Percentiles rank a stretch among this genome's conserved stretches.
These are phyloP conservation scores for Hirtodrosophila cameraria DNA, from an alignment of 2,888 invertebrate genomes.

Conservation along the genomic window DNA sequence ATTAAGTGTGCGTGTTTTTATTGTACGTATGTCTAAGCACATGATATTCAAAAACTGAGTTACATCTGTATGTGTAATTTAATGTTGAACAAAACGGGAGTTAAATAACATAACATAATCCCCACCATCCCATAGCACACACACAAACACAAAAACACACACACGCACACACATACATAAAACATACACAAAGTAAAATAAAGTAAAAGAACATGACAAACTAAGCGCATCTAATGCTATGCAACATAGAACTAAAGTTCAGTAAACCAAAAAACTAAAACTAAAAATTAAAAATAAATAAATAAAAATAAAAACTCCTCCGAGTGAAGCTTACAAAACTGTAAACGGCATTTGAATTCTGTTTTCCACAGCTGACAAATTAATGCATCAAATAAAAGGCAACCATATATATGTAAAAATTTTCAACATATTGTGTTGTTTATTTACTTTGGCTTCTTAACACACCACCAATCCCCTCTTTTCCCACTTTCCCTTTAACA, in stretches of 20 bases:
- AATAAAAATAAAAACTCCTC: constrained; percentile 43
- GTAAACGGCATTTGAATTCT: constrained; percentile 67
- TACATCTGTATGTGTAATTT: constrained; percentile 46
- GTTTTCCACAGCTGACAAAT: constrained; percentile 57
- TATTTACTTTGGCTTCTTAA: constrained; percentile 7
- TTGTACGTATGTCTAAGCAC: constrained; percentile 66
- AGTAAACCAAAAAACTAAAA: constrained; percentile 35
- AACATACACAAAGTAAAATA: constrained; percentile 3
- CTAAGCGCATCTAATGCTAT: constrained; percentile 69
- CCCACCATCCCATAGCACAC: constrained; percentile 1
- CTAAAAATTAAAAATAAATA: constrained; percentile 26
- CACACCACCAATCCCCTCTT: not conserved
- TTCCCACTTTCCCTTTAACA: not conserved
- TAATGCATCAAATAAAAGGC: constrained; percentile 72
- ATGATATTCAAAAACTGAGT: constrained; percentile 62
- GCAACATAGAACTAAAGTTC: constrained; percentile 66
- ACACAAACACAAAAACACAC: constrained; percentile 5
- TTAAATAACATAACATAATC: constrained; percentile 29
- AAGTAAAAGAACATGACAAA: constrained; percentile 62
- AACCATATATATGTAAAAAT: constrained; percentile 72
- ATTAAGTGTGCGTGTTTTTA: constrained; percentile 74
- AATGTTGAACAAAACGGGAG: constrained; percentile 39
- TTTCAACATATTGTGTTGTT: constrained; percentile 13
- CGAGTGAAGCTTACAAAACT: constrained; percentile 68
- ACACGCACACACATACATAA: constrained; percentile 22